Evolutionary conservation across 2,113 vertebrate species (phyloP).

Genomic region (Phylloscopus trochiloides): DNA sequence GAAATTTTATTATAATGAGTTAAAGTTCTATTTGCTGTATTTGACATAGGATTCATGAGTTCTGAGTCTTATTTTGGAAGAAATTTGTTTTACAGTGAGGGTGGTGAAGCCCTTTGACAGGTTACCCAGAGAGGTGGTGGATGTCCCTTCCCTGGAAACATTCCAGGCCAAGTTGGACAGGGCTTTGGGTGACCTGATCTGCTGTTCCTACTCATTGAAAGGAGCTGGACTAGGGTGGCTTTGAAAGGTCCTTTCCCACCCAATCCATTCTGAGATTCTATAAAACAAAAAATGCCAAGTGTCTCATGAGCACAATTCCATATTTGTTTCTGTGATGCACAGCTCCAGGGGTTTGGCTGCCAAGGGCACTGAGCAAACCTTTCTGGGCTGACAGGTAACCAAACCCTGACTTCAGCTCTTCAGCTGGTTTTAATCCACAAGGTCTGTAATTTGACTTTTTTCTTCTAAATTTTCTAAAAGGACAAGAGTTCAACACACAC

Average conservation of each 20-base stretch:
- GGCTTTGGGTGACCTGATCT: not conserved
- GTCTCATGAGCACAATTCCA: too few species aligned
- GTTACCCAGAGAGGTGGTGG: not conserved
- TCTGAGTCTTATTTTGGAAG: not conserved
- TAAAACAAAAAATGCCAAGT: not conserved
- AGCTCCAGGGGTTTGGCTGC: not conserved
- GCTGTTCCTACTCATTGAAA: not conserved
- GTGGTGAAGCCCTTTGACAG: not conserved
- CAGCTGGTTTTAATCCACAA: not conserved
- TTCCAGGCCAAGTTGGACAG: accelerated
- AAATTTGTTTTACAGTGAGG: not conserved
- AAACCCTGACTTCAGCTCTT: not conserved
- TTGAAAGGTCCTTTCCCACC: not conserved
- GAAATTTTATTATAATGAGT: not conserved
- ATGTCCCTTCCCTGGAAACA: not conserved
- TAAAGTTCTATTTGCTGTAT: not conserved
- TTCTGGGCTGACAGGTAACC: not conserved
- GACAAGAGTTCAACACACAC: not conserved
- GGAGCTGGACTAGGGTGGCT: not conserved
- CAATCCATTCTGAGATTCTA: not conserved
- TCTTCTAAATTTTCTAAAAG: not conserved
- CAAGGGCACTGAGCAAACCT: not conserved
- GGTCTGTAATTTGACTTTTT: not conserved
- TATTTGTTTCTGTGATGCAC: not conserved
- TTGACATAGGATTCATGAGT: accelerated